Percentiles rank a stretch among this genome's conserved stretches.
Evolutionary conservation across 2,888 invertebrate genomes (phyloP).

Genomic region (Melinaea menophilus): DNA sequence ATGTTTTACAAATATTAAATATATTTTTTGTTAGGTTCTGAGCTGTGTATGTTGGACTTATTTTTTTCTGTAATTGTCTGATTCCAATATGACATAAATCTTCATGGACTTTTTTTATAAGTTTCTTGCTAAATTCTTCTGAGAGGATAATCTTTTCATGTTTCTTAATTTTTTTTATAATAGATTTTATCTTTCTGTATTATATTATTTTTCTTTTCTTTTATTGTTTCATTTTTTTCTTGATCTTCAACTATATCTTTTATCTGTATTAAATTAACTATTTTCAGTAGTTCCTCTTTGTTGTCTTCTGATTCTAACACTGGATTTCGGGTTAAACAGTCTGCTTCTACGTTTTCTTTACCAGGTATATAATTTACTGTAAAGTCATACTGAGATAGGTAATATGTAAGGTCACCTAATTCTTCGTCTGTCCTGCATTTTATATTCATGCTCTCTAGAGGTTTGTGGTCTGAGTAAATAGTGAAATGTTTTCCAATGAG

Average conservation of each 20-base stretch:
- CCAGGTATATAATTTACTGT: no score
- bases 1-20: constrained; percentile 8
- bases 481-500: no score
- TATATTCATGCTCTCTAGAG: no score
- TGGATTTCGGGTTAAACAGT: constrained; percentile 29
- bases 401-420: no score
- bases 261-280: constrained; percentile 30
- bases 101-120: constrained; percentile 9
- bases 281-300: constrained; percentile 27
- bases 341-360: constrained; percentile 20
- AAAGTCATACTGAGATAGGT: no score
- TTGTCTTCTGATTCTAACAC: constrained; percentile 26
- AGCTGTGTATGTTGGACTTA: constrained; percentile 12
- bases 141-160: not conserved
- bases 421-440: no score
- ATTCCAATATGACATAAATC: constrained; percentile 11
- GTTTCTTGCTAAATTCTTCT: constrained; percentile 9
- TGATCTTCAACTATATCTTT: constrained; percentile 28
- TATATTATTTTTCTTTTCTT: constrained; percentile 15
- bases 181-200: constrained; percentile 9
- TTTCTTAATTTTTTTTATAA: constrained; percentile 5
- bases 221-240: constrained; percentile 22
- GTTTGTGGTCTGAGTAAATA: no score
- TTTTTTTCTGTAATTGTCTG: constrained; percentile 13
- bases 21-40: constrained; percentile 13